Evolutionary conservation across 2,888 invertebrate genomes (phyloP).

Genomic region (Horisme vitalbata): DNA sequence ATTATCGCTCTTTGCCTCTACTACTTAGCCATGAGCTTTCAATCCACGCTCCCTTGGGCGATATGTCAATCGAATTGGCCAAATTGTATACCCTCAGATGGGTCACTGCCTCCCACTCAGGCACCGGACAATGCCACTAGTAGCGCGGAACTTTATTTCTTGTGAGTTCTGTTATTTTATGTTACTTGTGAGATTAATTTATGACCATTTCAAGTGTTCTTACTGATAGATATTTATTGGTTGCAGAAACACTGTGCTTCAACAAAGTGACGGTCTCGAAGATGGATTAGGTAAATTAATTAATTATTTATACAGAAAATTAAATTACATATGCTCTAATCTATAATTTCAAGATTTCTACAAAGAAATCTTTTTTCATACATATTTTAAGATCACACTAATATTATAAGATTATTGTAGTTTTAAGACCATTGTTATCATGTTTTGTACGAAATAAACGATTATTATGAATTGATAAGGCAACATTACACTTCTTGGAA

Average conservation of each 20-base stretch:
- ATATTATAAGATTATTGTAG: too few relatives aligned
- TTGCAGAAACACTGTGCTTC: slow-evolving; percentile 65
- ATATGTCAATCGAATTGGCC: slow-evolving; percentile 84
- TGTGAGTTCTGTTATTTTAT: slow-evolving; percentile 58
- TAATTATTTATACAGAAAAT: too few relatives aligned
- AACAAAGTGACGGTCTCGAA: slow-evolving; percentile 64
- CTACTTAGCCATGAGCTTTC: slow-evolving; percentile 89
- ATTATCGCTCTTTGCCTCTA: slow-evolving; percentile 88
- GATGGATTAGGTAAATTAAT: slow-evolving; percentile 62
- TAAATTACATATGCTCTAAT: too few relatives aligned
- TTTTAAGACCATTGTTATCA: too few relatives aligned
- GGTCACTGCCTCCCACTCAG: slow-evolving; percentile 36
- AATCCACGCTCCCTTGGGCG: slow-evolving; percentile 88
- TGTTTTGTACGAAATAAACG: too few relatives aligned
- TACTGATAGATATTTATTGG: slow-evolving; percentile 2
- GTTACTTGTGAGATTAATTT: background rate
- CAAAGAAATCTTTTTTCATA: too few relatives aligned
- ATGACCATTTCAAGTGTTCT: too few relatives aligned
- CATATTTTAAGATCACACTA: too few relatives aligned
- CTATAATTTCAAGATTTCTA: too few relatives aligned
- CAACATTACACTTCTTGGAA: too few relatives aligned
- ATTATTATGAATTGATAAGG: too few relatives aligned
- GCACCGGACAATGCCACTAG: slow-evolving; percentile 55
- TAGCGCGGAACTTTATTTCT: slow-evolving; percentile 84
- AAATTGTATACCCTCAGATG: slow-evolving; percentile 66